Percentiles rank a stretch among this genome's conserved stretches.
Evolutionary conservation across 2,888 invertebrate species (phyloP).

Genomic region (Oegoconia quadripuncta): DNA sequence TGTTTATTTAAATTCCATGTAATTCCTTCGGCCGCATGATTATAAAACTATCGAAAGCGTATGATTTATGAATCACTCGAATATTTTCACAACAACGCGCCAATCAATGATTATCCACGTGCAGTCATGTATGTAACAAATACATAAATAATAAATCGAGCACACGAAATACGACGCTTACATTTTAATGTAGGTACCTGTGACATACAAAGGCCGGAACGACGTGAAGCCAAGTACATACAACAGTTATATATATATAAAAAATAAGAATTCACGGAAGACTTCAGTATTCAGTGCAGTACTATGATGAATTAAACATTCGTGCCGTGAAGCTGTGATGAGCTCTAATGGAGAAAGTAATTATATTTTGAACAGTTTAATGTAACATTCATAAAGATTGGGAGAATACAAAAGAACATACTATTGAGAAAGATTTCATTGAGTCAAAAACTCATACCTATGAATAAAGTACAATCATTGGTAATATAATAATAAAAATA

Average conservation of each 20-base stretch:
- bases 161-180: neutral
- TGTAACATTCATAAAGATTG: neutral
- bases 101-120: conserved; percentile 1
- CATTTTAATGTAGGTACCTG: neutral
- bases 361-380: neutral
- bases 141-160: neutral
- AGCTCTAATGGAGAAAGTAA: neutral
- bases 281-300: no score
- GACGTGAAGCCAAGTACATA: no score
- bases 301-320: conserved; percentile 19
- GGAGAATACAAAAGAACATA: neutral
- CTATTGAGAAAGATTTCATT: no score
- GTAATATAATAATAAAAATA: no score
- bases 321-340: neutral
- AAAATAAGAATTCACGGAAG: no score
- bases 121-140: conserved; percentile 6
- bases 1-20: no score
- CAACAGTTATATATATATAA: no score
- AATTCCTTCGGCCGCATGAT: no score
- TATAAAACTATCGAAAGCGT: no score
- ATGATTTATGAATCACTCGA: neutral
- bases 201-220: conserved; percentile 6
- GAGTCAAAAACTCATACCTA: no score
- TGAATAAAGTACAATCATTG: no score
- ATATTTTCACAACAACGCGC: neutral